Evolutionary conservation across 2,797 vertebrate genomes (phyloP).

Genomic region (Phalloptychus januarius): DNA sequence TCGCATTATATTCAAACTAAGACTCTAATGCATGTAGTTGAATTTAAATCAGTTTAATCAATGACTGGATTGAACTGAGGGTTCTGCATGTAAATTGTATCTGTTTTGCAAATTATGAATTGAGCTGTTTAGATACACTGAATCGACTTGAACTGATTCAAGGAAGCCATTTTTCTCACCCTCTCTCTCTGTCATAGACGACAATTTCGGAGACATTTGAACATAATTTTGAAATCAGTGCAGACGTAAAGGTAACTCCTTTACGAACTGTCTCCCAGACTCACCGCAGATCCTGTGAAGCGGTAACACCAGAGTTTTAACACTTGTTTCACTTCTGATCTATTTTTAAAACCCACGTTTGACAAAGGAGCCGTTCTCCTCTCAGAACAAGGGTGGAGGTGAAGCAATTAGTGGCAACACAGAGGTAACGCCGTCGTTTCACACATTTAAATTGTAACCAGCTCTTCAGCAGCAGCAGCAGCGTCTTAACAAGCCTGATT

Average conservation of each 20-base stretch:
- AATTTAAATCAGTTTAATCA: not conserved
- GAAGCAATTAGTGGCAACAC: not conserved
- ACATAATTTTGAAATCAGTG: not conserved
- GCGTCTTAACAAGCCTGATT: not conserved
- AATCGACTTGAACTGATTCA: not conserved
- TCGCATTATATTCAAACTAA: not conserved
- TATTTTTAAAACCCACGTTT: conserved; percentile 9
- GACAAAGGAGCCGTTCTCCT: conserved; percentile 19
- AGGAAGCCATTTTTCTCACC: not conserved
- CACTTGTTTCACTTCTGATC: not conserved
- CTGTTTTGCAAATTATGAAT: not conserved
- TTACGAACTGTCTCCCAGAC: conserved; percentile 4
- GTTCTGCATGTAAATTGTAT: not conserved
- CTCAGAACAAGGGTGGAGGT: not conserved
- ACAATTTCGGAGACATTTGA: not conserved
- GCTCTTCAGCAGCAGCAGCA: not conserved
- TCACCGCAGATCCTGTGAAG: conserved; percentile 12
- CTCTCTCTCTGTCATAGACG: not conserved
- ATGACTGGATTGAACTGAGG: not conserved
- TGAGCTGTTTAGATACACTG: not conserved
- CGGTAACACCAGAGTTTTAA: conserved; percentile 5
- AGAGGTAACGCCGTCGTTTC: conserved; percentile 7
- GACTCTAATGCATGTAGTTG: not conserved
- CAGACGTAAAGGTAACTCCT: not conserved
- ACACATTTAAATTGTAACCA: not conserved